These are phyloP conservation scores for Cyphomyrus discorhynchus DNA, from an alignment of 2,113 vertebrate species.

Conservation along the genomic window DNA sequence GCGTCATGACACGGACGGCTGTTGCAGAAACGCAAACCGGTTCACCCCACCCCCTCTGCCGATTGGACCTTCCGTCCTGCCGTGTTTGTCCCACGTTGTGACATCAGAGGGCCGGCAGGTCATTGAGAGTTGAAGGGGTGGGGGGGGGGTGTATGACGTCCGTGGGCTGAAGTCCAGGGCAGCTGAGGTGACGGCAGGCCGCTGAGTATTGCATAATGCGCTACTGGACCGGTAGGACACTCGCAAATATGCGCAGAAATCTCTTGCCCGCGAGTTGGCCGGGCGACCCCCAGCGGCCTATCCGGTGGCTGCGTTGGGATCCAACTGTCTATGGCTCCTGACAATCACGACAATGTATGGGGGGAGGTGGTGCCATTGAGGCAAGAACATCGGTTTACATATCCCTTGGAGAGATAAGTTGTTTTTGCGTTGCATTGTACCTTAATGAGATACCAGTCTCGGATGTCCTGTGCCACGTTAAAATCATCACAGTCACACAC, in stretches of 20 bases:
- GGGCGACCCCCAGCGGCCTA: not conserved
- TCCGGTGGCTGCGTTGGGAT: not conserved
- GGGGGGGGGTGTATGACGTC: slow-evolving; percentile 29
- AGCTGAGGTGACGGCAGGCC: slow-evolving; percentile 45
- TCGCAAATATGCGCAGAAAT: not conserved
- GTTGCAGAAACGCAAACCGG: not conserved
- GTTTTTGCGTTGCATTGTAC: not conserved
- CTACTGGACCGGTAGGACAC: not conserved
- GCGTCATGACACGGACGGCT: not conserved
- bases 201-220: slow-evolving; percentile 20
- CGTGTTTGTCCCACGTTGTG: not conserved
- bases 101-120: not conserved
- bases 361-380: not conserved
- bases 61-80: not conserved
- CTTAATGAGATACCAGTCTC: not conserved
- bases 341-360: not conserved
- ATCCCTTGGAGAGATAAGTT: not conserved
- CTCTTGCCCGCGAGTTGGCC: too few species aligned
- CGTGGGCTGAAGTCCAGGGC: slow-evolving; percentile 46
- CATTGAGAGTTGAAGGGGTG: not conserved
- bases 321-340: not conserved
- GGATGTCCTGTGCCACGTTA: not conserved
- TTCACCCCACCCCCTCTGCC: not conserved
- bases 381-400: not conserved
- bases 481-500: not conserved